phyloP scores from a whole-genome alignment of 2,888 invertebrate species.

The Ochlodes sylvanus region DNA sequence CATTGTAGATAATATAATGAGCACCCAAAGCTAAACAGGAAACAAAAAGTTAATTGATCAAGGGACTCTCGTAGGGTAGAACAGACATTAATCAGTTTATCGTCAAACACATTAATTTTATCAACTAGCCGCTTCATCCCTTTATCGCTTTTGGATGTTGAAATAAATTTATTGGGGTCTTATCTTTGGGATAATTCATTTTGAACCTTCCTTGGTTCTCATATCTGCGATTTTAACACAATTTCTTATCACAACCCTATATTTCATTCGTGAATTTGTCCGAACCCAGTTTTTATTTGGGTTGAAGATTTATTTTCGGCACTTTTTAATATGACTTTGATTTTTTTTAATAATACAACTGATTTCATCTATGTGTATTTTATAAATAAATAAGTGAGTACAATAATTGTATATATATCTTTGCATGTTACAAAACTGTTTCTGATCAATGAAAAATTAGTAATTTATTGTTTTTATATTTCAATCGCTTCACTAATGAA shows the following conservation, averaged over 20 bases:
- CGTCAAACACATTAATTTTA: constrained; percentile 7
- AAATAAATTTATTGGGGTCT: constrained; percentile 14
- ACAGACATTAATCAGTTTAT: constrained; percentile 5
- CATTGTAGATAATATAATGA: too few species aligned
- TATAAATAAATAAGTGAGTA: too few species aligned
- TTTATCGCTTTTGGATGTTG: constrained; percentile 5
- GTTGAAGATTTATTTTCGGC: too few species aligned
- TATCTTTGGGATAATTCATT: constrained; percentile 7
- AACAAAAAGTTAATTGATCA: not conserved
- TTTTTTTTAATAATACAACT: too few species aligned
- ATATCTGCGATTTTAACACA: constrained; percentile 1
- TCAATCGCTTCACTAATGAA: too few species aligned
- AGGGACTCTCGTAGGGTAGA: not conserved
- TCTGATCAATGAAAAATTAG: too few species aligned
- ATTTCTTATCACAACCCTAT: constrained; percentile 2
- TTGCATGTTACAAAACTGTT: too few species aligned
- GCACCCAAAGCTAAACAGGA: not conserved
- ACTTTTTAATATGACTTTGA: too few species aligned
- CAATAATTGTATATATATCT: too few species aligned
- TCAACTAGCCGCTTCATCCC: not conserved
- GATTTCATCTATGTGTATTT: too few species aligned
- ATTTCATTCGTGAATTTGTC: constrained; percentile 2
- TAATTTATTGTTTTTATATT: too few species aligned
- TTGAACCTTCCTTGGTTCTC: constrained; percentile 4
- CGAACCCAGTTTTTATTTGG: too few species aligned